Conservation (phyloP, 2,113 vertebrate genomes). For the Mirza zaza region DNA sequence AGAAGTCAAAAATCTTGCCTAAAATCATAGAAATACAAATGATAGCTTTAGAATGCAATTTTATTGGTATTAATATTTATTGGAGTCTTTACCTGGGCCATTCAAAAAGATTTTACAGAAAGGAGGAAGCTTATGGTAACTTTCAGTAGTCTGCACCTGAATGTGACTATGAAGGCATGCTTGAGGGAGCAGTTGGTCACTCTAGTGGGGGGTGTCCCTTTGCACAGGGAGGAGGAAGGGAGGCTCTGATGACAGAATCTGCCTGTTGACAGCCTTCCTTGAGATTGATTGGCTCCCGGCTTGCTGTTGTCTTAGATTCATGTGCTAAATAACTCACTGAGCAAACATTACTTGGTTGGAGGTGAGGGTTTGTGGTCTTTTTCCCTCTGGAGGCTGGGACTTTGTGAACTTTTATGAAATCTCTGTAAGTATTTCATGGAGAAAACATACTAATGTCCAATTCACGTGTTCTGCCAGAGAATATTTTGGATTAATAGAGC, state of each 20-base stretch:
- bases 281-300: background rate
- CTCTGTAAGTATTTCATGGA: background rate
- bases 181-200: background rate
- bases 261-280: background rate
- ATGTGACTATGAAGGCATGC: background rate
- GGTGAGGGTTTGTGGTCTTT: background rate
- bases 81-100: background rate
- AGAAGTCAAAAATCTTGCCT: background rate
- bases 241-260: background rate
- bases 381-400: fast-evolving
- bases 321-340: background rate
- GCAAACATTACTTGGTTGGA: background rate
- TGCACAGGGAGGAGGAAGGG: background rate
- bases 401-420: background rate
- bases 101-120: background rate
- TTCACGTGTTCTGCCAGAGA: background rate
- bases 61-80: background rate
- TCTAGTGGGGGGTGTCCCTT: background rate
- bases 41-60: background rate
- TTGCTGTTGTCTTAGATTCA: background rate
- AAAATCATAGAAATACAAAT: background rate
- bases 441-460: background rate
- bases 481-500: background rate
- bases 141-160: background rate
- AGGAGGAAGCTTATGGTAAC: background rate